Conservation (phyloP, 2,888 invertebrate genomes). For the Malthinus seriepunctatus region DNA sequence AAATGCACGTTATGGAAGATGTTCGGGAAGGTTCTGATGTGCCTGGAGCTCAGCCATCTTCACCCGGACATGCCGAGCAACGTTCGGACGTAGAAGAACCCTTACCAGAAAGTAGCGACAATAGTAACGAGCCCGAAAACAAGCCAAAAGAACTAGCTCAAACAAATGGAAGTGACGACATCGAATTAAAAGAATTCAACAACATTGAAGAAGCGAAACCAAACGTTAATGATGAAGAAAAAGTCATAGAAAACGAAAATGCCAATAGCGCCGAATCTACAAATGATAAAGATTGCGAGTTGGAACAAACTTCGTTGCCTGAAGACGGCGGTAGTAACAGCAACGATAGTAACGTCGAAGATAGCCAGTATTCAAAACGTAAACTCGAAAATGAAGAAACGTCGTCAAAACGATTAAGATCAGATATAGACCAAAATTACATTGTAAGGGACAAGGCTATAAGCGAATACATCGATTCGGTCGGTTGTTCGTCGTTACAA, state of each 20-base stretch:
- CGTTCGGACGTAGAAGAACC: slow-evolving; percentile 34
- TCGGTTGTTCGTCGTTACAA: slow-evolving; percentile 63
- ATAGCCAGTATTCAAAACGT: slow-evolving; percentile 32
- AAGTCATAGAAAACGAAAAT: slow-evolving; percentile 18
- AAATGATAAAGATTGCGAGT: slow-evolving; percentile 10
- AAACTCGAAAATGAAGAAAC: slow-evolving; percentile 36
- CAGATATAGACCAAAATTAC: slow-evolving; percentile 49
- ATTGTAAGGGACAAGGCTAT: slow-evolving; percentile 62
- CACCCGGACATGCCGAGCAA: slow-evolving; percentile 53
- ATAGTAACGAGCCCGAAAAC: slow-evolving; percentile 21
- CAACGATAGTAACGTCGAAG: slow-evolving; percentile 33
- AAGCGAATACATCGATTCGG: slow-evolving; percentile 66
- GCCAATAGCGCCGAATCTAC: slow-evolving; percentile 17
- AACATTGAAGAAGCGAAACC: slow-evolving; percentile 26
- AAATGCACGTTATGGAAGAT: slow-evolving; percentile 65
- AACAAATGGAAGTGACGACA: slow-evolving; percentile 27
- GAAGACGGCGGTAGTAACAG: slow-evolving; percentile 33
- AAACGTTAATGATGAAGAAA: slow-evolving; percentile 16
- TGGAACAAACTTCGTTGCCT: slow-evolving; percentile 14
- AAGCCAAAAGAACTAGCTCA: slow-evolving; percentile 10
- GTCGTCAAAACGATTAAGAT: slow-evolving; percentile 46
- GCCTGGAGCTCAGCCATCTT: slow-evolving; percentile 47
- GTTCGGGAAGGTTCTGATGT: slow-evolving; percentile 54
- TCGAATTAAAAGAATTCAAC: slow-evolving; percentile 28
- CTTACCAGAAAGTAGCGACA: slow-evolving; percentile 25